Percentiles rank a stretch among this genome's conserved stretches.
Evolutionary conservation across 2,797 vertebrate species (phyloP).

Genomic region (Myotis vivesi): DNA sequence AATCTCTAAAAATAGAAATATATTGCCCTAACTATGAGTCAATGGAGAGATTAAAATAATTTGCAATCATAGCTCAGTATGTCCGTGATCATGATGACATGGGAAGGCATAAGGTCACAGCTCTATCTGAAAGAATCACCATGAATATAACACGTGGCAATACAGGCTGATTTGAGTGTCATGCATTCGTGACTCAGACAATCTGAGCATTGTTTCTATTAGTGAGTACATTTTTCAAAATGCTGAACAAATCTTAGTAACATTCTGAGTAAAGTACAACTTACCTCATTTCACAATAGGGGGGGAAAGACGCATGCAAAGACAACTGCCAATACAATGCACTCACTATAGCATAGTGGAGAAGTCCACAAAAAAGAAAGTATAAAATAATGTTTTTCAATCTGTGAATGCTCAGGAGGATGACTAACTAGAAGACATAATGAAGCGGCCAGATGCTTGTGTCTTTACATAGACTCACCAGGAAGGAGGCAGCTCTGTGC

Average conservation of each 20-base stretch:
- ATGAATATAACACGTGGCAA: background rate
- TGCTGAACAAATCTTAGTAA: background rate
- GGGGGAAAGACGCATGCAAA: background rate
- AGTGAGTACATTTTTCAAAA: slow-evolving; percentile 14
- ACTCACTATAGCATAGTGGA: background rate
- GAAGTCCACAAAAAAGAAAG: background rate
- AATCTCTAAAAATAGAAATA: background rate
- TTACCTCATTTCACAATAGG: background rate
- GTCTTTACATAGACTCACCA: background rate
- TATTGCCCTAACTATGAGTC: background rate
- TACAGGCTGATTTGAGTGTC: background rate
- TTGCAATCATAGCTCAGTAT: background rate
- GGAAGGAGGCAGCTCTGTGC: background rate
- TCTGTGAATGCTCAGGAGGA: background rate
- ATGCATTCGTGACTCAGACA: background rate
- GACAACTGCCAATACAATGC: background rate
- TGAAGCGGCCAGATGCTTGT: background rate
- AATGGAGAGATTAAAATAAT: slow-evolving; percentile 6
- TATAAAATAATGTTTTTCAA: background rate
- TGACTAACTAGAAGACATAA: background rate
- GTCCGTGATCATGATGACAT: background rate
- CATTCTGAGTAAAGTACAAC: background rate
- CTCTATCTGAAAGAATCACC: background rate
- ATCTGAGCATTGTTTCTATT: background rate
- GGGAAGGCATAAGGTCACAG: background rate